A percentile compares a stretch with the other conserved stretches of the same genome.
These are phyloP conservation scores for Nestor notabilis DNA, from an alignment of 2,113 vertebrate species.

Conservation along the genomic window DNA sequence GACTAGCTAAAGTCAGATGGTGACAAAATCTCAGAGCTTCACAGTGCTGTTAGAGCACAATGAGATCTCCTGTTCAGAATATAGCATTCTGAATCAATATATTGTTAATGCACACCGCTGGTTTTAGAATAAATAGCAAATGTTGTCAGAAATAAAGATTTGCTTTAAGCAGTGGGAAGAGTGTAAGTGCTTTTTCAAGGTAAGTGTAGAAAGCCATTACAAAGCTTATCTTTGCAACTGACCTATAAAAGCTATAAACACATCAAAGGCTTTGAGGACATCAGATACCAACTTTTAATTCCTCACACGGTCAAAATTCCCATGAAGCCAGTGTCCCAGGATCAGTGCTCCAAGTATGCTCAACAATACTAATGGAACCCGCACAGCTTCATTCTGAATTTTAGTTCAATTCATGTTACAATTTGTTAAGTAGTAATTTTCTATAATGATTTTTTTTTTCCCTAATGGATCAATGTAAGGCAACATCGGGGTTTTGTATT, in stretches of 20 bases:
- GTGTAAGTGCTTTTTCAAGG: not conserved
- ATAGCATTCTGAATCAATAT: slow-evolving; percentile 7
- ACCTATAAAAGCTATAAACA: slow-evolving; percentile 25
- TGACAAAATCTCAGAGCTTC: not conserved
- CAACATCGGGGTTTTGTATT: not conserved
- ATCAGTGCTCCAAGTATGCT: not conserved
- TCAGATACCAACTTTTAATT: slow-evolving; percentile 36
- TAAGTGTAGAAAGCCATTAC: slow-evolving; percentile 32
- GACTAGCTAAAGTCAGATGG: not conserved
- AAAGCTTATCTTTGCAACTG: slow-evolving; percentile 42
- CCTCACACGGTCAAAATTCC: not conserved
- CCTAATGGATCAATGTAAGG: not conserved
- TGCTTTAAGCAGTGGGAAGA: not conserved
- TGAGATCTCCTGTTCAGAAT: not conserved
- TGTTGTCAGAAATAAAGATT: slow-evolving; percentile 3
- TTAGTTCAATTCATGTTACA: not conserved
- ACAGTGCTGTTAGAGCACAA: not conserved
- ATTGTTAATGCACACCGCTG: not conserved
- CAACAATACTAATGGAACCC: not conserved
- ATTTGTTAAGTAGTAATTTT: not conserved
- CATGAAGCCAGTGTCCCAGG: not conserved
- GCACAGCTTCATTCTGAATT: not conserved
- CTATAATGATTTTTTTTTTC: not conserved
- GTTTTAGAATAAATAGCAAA: slow-evolving; percentile 24
- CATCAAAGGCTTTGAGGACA: slow-evolving; percentile 40